Evolutionary conservation across 2,888 invertebrate genomes (phyloP), one percentile per base, ranked within the genome.

Genomic region (Acanthoscelides obtectus): DNA sequence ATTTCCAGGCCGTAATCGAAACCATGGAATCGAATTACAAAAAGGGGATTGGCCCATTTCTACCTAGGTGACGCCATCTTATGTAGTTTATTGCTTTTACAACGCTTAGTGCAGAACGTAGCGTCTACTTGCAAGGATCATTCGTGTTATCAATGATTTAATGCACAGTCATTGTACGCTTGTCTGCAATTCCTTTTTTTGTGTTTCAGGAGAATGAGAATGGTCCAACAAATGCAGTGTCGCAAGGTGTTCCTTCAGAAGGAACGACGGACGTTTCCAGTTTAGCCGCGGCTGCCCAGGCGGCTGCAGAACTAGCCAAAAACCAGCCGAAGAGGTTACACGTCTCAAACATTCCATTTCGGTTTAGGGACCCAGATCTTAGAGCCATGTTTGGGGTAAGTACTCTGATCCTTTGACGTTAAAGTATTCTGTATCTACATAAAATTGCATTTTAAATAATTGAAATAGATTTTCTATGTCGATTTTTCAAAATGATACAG

Each of bases 281-380:
- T 8, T 20, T 22, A 21, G 75, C 75, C 70, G 78, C 77, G 73
- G 77, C 71, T 85, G 86, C 72, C 82, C 86, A 84, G 78, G 82
- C 79, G 79, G 87, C 86, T 74, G 87, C 88, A 79, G 89, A 89
- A 83, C 86, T 89, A 78, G 86, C 89, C 79, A 90, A 91, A 86
- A 88, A 90, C 82, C 95, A 95, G 85, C 97, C 95, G 80, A 98
- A 99, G 87, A 90, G 99, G 84, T 91, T 99, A 81, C 99, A 99
- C 87, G 98, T 99, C 85, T 98, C 98, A 84, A 99, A 99, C 90
- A 99, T 99, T 90, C 99, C 99, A 83, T 99, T 99, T 90, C 91
- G 99, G 86, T 99, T 98, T 89, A 92, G 99, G 88, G 99, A 99
- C 89, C 98, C 98, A 76, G 99, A 99, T 88, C 91, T 99, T 79